Evolutionary conservation across 1,140 invertebrate genomes (phyloP), one percentile per base, ranked within the genome.

Genomic region (Aethina tumida): DNA sequence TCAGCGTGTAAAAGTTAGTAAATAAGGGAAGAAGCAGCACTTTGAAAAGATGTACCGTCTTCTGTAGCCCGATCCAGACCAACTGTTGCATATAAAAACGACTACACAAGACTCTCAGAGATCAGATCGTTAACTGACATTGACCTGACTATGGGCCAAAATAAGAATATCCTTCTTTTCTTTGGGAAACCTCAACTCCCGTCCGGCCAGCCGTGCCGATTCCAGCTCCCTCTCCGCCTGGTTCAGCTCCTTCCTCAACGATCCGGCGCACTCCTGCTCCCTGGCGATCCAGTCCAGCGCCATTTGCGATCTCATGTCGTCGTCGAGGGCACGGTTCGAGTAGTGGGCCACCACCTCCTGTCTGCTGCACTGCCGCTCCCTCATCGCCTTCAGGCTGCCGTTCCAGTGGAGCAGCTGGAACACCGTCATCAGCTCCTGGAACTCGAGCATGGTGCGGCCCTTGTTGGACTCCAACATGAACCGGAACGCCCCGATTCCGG

Each of bases 341-440:
- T 94, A 94, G 62, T 94, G 90, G 9, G 88, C 87, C n/a, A 95
- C 84, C 1, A 96, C 90, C 64, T 93, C 87, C 53, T 91, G 85
- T 45, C 90, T 70, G n/a, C 89, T 93, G 59, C 92, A 96, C 56
- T 94, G 90, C 5, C 90, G 71, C 58, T 95, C 90, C 4, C 90
- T 70, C 89, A 93, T 75, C 53, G 79, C 89, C 57, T 92, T 89
- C 39, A 96, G 63, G 38, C 87, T 92, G 1, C 92, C 92, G 62
- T 95, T 95, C 92, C 92, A 96, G 63, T 95, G 91, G 2, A 96
- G 69, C 27, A 96, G 69, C 64, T 95, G 90, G 63, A 96, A 95
- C 3, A 95, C 90, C 1, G 90, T 96, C 91, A 95, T 95, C 45
- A 96, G 66, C 63, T 95, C 91, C 64, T 95, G 90, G 65, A 95